Evolutionary conservation across 1,140 invertebrate species (phyloP).

Genomic region (Plectrocnemia conspersa): DNA sequence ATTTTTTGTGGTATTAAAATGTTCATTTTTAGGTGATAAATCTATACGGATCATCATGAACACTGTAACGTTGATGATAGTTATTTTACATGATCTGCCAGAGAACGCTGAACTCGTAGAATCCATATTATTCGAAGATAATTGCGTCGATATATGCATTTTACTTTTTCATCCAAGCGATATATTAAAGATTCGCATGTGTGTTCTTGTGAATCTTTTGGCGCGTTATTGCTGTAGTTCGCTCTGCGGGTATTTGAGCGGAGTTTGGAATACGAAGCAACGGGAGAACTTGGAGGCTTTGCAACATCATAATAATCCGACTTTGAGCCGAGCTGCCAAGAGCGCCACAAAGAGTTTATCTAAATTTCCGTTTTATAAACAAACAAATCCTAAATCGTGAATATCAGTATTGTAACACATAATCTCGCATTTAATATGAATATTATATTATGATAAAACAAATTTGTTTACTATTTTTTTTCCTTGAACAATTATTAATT

Average conservation of each 20-base stretch:
- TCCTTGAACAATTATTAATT: no score
- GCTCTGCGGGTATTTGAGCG: slow-evolving; percentile 59
- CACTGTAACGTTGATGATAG: slow-evolving; percentile 66
- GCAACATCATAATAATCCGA: slow-evolving; percentile 46
- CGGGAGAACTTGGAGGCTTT: slow-evolving; percentile 44
- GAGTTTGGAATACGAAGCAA: slow-evolving; percentile 43
- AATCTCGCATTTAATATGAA: no score
- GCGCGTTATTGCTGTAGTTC: slow-evolving; percentile 60
- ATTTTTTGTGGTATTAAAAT: neutral
- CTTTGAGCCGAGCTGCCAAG: slow-evolving; percentile 45
- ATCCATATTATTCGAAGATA: slow-evolving; percentile 57
- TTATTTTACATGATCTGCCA: slow-evolving; percentile 66
- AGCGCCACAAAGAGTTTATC: slow-evolving; percentile 46
- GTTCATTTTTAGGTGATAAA: slow-evolving; percentile 56
- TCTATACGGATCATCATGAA: slow-evolving; percentile 57
- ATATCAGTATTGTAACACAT: no score
- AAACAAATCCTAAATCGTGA: slow-evolving; percentile 18
- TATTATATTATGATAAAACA: no score
- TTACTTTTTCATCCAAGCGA: slow-evolving; percentile 60
- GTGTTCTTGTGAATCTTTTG: slow-evolving; percentile 62
- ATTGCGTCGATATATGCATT: slow-evolving; percentile 53
- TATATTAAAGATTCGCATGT: slow-evolving; percentile 58
- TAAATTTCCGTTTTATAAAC: slow-evolving; percentile 49
- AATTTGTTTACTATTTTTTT: no score
- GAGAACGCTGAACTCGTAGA: slow-evolving; percentile 72